phyloP scores from a whole-genome alignment of 2,113 vertebrate species.

The Phasianus colchicus region DNA sequence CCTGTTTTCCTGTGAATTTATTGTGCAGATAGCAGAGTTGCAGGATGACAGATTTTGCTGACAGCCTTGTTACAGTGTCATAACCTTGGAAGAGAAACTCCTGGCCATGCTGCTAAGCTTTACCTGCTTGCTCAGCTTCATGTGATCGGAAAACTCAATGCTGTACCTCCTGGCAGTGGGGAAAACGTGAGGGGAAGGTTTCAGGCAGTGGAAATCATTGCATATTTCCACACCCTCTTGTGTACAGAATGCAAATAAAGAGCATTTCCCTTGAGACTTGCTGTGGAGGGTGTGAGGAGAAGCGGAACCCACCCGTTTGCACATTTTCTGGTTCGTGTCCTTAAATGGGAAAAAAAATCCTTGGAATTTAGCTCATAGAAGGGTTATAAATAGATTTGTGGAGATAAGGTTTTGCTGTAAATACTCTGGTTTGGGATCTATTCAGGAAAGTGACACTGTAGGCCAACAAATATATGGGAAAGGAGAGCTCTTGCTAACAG shows the following conservation, averaged over 20 bases:
- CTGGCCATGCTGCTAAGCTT: constrained; percentile 20
- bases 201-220: constrained; percentile 48
- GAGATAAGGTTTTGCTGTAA: constrained; percentile 48
- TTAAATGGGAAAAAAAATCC: constrained; percentile 53
- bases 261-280: background rate
- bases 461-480: background rate
- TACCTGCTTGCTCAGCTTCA: constrained; percentile 4
- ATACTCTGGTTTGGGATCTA: background rate
- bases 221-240: constrained; percentile 65
- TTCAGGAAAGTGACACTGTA: background rate
- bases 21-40: accelerated
- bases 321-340: constrained; percentile 50
- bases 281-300: constrained; percentile 27
- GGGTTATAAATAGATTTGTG: constrained; percentile 38
- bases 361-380: constrained; percentile 49
- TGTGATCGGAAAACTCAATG: constrained; percentile 13
- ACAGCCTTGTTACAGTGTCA: background rate
- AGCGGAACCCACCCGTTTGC: constrained; percentile 28
- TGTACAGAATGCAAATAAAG: constrained; percentile 50
- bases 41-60: background rate
- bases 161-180: background rate
- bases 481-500: background rate
- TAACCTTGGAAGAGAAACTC: background rate
- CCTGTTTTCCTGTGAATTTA: background rate
- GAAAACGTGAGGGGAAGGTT: constrained; percentile 57